Conservation (phyloP, 2,797 vertebrate species). For the Sebastes hubbsi region DNA sequence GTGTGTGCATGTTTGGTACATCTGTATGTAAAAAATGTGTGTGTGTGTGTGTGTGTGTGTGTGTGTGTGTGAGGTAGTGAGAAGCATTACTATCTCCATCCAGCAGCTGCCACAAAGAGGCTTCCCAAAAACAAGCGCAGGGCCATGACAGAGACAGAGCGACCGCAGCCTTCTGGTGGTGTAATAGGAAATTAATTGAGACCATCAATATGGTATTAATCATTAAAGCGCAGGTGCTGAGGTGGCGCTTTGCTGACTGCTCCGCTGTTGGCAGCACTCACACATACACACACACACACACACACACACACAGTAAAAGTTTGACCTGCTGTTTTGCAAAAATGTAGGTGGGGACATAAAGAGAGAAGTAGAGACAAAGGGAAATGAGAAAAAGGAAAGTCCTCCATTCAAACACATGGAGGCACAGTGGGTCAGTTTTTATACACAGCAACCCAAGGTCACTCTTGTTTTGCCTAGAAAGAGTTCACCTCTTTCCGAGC, state of each 20-base stretch:
- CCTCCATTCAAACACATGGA: conserved; percentile 1
- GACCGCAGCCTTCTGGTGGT: conserved; percentile 81
- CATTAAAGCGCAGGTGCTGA: conserved; percentile 88
- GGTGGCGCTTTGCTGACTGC: conserved; percentile 82
- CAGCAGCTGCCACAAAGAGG: conserved; percentile 82
- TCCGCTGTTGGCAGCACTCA: conserved; percentile 71
- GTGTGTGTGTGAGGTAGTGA: conserved; percentile 33
- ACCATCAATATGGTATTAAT: conserved; percentile 91
- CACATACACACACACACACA: conserved; percentile 27
- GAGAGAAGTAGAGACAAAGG: conserved; percentile 20
- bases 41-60: conserved; percentile 17
- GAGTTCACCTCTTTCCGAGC: conserved; percentile 5
- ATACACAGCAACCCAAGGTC: conserved; percentile 49
- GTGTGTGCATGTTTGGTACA: conserved; percentile 54
- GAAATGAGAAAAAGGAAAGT: conserved; percentile 19
- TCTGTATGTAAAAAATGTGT: conserved; percentile 55
- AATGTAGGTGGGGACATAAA: conserved; percentile 41
- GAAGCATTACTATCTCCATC: conserved; percentile 76
- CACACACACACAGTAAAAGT: conserved; percentile 71
- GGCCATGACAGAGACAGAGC: conserved; percentile 82
- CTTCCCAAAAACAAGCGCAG: conserved; percentile 76
- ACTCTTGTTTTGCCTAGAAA: conserved; percentile 2
- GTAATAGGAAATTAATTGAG: conserved; percentile 90
- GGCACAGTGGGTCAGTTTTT: not conserved
- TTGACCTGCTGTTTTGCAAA: conserved; percentile 77